Percentiles rank a stretch among this genome's conserved stretches.
These are phyloP conservation scores for Percina caprodes DNA, from an alignment of 2,113 vertebrate species.

Conservation along the genomic window DNA sequence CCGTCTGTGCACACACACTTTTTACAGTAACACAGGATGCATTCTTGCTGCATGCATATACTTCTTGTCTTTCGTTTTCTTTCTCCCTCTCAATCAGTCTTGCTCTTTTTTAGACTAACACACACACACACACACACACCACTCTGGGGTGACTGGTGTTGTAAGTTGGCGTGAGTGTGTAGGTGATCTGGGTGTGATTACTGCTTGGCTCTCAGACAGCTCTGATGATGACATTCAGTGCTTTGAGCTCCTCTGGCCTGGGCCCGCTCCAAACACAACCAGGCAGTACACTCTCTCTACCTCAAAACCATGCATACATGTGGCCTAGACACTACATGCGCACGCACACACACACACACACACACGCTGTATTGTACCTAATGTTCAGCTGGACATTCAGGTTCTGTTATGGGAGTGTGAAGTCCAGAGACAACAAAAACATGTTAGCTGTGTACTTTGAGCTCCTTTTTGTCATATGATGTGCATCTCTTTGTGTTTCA, in stretches of 20 bases:
- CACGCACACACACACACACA: background rate
- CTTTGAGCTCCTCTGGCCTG: conserved; percentile 83
- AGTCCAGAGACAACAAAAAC: background rate
- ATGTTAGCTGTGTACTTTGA: background rate
- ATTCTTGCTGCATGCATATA: conserved; percentile 66
- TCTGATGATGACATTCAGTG: conserved; percentile 87
- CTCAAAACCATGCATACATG: conserved; percentile 76
- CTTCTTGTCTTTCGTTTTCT: conserved; percentile 71
- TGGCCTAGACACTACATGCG: conserved; percentile 66
- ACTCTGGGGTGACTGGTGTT: conserved; percentile 78
- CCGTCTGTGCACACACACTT: conserved; percentile 55
- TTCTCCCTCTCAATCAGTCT: conserved; percentile 70
- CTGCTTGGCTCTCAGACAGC: conserved; percentile 84
- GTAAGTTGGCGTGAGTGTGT: conserved; percentile 84
- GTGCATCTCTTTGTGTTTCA: conserved; percentile 3
- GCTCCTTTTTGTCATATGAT: background rate
- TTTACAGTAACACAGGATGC: conserved; percentile 68
- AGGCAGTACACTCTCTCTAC: conserved; percentile 75
- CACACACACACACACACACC: conserved; percentile 53
- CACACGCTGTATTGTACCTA: conserved; percentile 8
- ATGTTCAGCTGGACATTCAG: conserved; percentile 12
- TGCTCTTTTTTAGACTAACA: conserved; percentile 20
- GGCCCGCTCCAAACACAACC: conserved; percentile 81
- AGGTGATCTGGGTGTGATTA: conserved; percentile 90
- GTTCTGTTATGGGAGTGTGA: conserved; percentile 8